Percentiles rank a stretch among this genome's conserved stretches.
These are phyloP conservation scores for Daubentonia madagascariensis DNA, from an alignment of 2,113 vertebrate genomes.

Conservation along the genomic window DNA sequence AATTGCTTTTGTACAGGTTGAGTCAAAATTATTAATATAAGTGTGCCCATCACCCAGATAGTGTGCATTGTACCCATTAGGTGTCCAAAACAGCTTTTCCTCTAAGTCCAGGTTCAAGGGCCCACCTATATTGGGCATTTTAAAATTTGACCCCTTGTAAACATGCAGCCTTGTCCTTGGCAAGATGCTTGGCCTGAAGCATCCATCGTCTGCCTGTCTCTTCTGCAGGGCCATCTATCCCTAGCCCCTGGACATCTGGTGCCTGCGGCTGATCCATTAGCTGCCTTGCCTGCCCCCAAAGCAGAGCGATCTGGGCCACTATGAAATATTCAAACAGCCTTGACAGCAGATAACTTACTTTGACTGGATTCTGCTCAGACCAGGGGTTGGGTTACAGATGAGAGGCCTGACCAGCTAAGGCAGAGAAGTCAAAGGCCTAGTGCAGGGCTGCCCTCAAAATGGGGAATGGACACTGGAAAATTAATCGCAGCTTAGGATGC, in stretches of 20 bases:
- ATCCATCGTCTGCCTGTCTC: background rate
- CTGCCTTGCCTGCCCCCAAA: slow-evolving; percentile 8
- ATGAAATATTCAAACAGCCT: slow-evolving; percentile 66
- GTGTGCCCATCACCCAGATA: too few relatives aligned
- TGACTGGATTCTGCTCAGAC: slow-evolving; percentile 37
- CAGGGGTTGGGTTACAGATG: slow-evolving; percentile 53
- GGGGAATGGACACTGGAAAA: background rate
- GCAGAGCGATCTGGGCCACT: slow-evolving; percentile 54
- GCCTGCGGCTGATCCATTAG: slow-evolving; percentile 57
- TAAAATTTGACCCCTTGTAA: background rate
- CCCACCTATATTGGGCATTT: background rate
- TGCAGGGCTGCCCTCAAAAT: background rate
- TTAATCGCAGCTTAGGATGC: background rate
- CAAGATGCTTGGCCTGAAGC: background rate
- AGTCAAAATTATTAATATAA: too few relatives aligned
- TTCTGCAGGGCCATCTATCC: background rate
- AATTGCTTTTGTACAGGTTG: too few relatives aligned
- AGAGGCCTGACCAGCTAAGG: background rate
- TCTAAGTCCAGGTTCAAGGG: background rate
- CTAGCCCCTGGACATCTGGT: slow-evolving; percentile 12
- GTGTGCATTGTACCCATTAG: too few relatives aligned
- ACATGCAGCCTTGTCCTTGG: background rate
- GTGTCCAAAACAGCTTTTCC: background rate
- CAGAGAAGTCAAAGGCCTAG: background rate
- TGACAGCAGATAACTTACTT: slow-evolving; percentile 59